phyloP scores from a whole-genome alignment of 2,888 invertebrate species.

The Hyposoter dolosus region DNA sequence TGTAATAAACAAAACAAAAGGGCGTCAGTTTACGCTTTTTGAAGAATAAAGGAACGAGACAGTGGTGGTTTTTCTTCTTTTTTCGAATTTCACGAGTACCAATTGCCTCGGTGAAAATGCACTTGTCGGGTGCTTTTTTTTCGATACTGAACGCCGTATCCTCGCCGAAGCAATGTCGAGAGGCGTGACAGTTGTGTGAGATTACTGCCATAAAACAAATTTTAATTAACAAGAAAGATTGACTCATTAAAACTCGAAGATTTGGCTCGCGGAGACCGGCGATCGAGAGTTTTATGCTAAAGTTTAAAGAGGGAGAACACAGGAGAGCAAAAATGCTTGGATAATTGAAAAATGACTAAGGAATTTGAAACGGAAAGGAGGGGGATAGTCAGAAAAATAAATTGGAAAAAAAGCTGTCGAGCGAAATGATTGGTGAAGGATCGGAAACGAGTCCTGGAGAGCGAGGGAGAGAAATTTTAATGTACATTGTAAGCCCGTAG shows the following conservation, averaged over 20 bases:
- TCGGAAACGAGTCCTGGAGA: conserved; percentile 39
- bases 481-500: conserved; percentile 73
- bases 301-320: conserved; percentile 23
- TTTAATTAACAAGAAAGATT: conserved; percentile 28
- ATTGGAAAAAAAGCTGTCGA: conserved; percentile 30
- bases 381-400: conserved; percentile 17
- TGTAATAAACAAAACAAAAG: conserved; percentile 1
- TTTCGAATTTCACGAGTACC: conserved; percentile 18
- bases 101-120: conserved; percentile 22
- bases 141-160: conserved; percentile 23
- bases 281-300: conserved; percentile 54
- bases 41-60: conserved; percentile 3
- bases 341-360: conserved; percentile 2
- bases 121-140: conserved; percentile 11
- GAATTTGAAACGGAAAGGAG: conserved; percentile 10
- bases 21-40: not conserved
- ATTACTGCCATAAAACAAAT: conserved; percentile 65
- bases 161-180: conserved; percentile 30
- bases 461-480: conserved; percentile 60
- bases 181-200: conserved; percentile 43
- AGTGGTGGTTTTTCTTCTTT: conserved; percentile 2
- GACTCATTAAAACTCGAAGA: conserved; percentile 11
- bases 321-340: not conserved
- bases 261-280: conserved; percentile 19
- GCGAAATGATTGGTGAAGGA: conserved; percentile 33